Conservation (phyloP, 92 coral and sea anemone species). For the Umimayanthus kanabou region DNA sequence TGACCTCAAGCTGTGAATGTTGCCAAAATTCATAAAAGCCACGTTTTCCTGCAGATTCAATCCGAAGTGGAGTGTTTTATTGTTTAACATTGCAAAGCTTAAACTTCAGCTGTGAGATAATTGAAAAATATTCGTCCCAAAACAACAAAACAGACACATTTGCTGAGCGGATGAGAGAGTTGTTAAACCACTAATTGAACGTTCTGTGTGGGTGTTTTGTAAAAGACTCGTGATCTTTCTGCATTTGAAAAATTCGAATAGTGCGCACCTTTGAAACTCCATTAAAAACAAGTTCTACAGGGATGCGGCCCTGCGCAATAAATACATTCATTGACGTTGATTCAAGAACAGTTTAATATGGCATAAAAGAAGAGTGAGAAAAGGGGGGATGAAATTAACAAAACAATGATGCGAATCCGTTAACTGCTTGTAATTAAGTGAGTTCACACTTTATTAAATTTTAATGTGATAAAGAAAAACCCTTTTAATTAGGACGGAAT, state of each 20-base stretch:
- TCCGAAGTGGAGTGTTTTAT: neutral
- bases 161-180: neutral
- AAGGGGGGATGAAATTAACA: neutral
- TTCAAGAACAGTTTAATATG: neutral
- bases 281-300: too few species aligned
- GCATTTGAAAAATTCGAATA: neutral
- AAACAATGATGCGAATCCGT: neutral
- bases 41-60: neutral
- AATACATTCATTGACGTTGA: too few species aligned
- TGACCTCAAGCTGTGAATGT: conserved; percentile 30
- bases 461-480: conserved; percentile 33
- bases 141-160: conserved; percentile 9
- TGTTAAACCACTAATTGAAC: neutral
- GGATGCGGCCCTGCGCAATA: neutral
- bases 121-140: neutral
- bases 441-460: conserved; percentile 35
- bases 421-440: conserved; percentile 6
- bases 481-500: conserved; percentile 10
- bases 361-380: neutral
- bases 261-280: neutral
- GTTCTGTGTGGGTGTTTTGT: neutral
- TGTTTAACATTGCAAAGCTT: conserved; percentile 6
- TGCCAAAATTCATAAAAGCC: conserved; percentile 4
- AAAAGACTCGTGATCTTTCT: neutral
- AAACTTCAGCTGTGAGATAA: neutral